Evolutionary conservation across 2,797 vertebrate species (phyloP).

Genomic region (Etheostoma perlongum): DNA sequence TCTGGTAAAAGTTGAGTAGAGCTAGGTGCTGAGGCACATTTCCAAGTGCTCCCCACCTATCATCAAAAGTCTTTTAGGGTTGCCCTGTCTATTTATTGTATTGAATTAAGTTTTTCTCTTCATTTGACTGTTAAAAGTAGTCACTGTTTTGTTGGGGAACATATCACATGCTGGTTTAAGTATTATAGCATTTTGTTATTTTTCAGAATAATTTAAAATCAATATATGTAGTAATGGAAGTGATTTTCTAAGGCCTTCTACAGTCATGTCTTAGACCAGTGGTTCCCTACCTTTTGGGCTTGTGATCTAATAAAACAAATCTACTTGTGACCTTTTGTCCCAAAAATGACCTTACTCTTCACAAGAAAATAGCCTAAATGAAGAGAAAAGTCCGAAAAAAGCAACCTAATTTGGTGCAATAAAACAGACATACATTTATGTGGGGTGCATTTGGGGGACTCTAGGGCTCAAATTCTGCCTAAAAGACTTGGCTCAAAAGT

Average conservation of each 20-base stretch:
- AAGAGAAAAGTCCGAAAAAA: background rate
- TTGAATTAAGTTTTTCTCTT: background rate
- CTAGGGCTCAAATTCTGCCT: background rate
- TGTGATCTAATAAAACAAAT: background rate
- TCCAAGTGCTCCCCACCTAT: background rate
- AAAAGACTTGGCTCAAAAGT: background rate
- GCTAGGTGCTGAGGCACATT: background rate
- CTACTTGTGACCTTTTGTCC: background rate
- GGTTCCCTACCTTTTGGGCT: background rate
- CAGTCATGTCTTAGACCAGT: background rate
- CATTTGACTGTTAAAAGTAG: background rate
- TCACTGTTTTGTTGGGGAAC: background rate
- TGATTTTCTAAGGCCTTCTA: background rate
- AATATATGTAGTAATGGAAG: background rate
- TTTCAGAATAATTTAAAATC: background rate
- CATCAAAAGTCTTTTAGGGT: background rate
- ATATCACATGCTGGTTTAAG: background rate
- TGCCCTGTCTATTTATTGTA: background rate
- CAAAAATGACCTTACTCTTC: background rate
- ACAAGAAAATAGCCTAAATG: background rate
- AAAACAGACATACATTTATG: background rate
- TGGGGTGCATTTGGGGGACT: background rate
- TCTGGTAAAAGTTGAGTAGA: slow-evolving; percentile 4
- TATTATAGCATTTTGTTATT: background rate
- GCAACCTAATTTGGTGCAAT: background rate